phyloP scores from a whole-genome alignment of 2,888 invertebrate species.

The Altica lythri region DNA sequence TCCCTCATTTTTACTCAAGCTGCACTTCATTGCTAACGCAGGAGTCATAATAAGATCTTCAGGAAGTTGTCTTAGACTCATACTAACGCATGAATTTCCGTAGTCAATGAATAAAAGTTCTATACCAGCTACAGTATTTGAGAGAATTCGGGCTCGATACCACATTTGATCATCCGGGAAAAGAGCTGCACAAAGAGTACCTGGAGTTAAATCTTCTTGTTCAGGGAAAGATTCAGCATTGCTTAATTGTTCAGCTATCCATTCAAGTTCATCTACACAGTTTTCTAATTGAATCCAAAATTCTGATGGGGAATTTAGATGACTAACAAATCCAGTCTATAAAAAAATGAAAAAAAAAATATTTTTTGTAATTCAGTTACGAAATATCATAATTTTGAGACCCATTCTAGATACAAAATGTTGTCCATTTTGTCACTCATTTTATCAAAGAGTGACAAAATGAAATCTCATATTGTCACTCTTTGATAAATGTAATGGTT shows the following conservation, averaged over 20 bases:
- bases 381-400: too few species aligned
- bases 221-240: constrained; percentile 60
- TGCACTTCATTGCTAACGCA: constrained; percentile 68
- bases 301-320: constrained; percentile 69
- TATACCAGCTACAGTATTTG: constrained; percentile 61
- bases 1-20: constrained; percentile 59
- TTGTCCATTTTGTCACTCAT: too few species aligned
- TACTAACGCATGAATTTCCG: constrained; percentile 68
- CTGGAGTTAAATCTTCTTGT: constrained; percentile 62
- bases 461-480: too few species aligned
- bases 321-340: constrained; percentile 68
- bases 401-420: too few species aligned
- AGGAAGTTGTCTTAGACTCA: constrained; percentile 65
- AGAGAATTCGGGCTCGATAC: constrained; percentile 68
- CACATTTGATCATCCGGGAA: constrained; percentile 69
- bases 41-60: constrained; percentile 63
- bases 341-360: too few species aligned
- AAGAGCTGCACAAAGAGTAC: constrained; percentile 67
- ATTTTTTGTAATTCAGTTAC: too few species aligned
- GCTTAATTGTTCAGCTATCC: constrained; percentile 63
- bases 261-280: constrained; percentile 63
- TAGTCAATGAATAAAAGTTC: constrained; percentile 72
- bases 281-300: constrained; percentile 77
- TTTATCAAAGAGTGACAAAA: too few species aligned
- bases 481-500: too few species aligned